A percentile compares a stretch with the other conserved stretches of the same genome.
These are phyloP conservation scores for Oryctes rhinoceros DNA, from an alignment of 1,140 invertebrate species.

Conservation along the genomic window DNA sequence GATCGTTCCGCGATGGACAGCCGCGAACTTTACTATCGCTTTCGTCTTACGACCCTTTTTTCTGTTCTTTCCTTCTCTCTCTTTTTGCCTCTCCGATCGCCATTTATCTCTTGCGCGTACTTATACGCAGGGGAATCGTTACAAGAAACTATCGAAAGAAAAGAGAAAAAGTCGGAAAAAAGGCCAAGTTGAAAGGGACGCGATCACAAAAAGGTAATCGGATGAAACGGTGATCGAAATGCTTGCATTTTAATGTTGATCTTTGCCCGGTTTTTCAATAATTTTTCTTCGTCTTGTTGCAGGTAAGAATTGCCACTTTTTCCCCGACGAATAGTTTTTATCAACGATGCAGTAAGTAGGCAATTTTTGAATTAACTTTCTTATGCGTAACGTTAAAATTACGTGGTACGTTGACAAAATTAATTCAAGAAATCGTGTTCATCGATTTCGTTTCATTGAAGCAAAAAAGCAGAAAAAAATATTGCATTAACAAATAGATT, in stretches of 20 bases:
- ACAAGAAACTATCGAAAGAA: background rate
- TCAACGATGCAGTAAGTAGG: background rate
- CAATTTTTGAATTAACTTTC: background rate
- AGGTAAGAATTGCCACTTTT: background rate
- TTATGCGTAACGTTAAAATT: slow-evolving; percentile 3
- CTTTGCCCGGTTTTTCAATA: background rate
- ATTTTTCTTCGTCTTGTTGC: slow-evolving; percentile 10
- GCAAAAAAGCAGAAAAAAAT: too few species aligned
- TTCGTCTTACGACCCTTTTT: background rate
- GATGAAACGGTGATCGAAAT: background rate
- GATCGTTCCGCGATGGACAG: background rate
- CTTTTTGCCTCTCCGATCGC: background rate
- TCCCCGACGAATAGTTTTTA: background rate
- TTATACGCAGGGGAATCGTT: background rate
- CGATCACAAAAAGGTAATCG: background rate
- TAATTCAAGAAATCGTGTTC: too few species aligned
- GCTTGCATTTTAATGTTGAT: slow-evolving; percentile 3
- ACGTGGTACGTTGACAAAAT: too few species aligned
- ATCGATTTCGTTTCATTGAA: too few species aligned
- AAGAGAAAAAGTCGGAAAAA: too few species aligned
- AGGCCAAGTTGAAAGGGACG: background rate
- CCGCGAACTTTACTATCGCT: background rate
- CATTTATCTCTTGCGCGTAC: background rate
- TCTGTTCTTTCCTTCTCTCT: background rate
- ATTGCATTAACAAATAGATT: too few species aligned